Conservation (phyloP, 2,797 vertebrate species). For the Emydoidea blandingii region DNA sequence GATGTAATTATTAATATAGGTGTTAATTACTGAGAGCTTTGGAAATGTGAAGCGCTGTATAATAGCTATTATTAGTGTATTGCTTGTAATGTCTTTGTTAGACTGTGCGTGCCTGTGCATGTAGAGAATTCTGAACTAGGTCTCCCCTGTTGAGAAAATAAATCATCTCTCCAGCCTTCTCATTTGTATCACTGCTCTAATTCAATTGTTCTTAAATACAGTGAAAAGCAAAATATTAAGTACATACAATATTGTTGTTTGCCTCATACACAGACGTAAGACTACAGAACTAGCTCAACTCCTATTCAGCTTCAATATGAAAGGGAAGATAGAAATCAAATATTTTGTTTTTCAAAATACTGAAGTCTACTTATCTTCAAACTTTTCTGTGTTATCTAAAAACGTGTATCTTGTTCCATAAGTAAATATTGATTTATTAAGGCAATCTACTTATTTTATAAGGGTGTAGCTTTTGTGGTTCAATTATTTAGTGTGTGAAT, state of each 20-base stretch:
- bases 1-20: conserved; percentile 61
- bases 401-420: background rate
- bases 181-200: background rate
- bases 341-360: background rate
- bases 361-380: background rate
- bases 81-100: background rate
- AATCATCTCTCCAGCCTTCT: background rate
- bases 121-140: conserved; percentile 21
- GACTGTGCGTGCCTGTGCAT: background rate
- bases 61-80: conserved; percentile 19
- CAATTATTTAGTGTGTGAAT: background rate
- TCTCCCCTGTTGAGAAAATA: background rate
- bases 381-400: background rate
- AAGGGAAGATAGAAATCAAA: background rate
- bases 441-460: background rate
- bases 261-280: background rate
- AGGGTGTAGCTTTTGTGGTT: background rate
- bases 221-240: background rate
- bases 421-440: background rate
- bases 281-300: background rate
- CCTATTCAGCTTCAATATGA: background rate
- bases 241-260: background rate
- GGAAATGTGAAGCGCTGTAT: background rate
- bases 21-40: conserved; percentile 7
- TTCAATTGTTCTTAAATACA: background rate